Percentiles rank a stretch among this genome's conserved stretches.
Conservation (phyloP, 1,140 invertebrate species). For the Callitettix versicolor region DNA sequence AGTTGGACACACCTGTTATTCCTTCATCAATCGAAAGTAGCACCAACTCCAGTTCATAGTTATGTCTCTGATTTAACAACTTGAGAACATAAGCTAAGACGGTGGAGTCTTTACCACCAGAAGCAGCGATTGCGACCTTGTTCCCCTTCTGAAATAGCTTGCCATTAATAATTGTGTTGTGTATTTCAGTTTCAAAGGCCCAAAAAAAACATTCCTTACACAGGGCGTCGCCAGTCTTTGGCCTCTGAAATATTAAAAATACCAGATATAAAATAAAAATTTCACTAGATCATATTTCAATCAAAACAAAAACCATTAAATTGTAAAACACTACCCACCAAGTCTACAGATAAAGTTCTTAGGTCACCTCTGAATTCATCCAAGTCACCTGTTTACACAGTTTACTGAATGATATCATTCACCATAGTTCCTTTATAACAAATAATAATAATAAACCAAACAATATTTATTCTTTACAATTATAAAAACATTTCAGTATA, state of each 20-base stretch:
- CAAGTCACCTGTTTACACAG: no score
- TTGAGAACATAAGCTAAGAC: conserved; percentile 90
- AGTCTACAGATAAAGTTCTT: not conserved
- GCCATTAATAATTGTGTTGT: conserved; percentile 81
- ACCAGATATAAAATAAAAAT: conserved; percentile 11
- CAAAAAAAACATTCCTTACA: conserved; percentile 93
- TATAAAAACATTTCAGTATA: no score
- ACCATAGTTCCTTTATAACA: not conserved
- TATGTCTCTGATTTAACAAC: conserved; percentile 78
- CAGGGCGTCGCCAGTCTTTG: conserved; percentile 81
- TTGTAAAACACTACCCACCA: not conserved
- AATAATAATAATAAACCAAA: not conserved
- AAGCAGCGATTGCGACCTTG: conserved; percentile 89
- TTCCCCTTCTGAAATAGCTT: conserved; percentile 78
- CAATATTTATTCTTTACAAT: no score
- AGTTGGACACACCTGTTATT: conserved; percentile 60
- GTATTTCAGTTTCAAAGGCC: conserved; percentile 93
- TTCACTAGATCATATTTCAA: not conserved
- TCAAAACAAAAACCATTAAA: not conserved
- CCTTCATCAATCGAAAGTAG: conserved; percentile 97
- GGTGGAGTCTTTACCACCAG: conserved; percentile 98
- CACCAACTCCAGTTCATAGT: conserved; percentile 85
- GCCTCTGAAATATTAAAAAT: conserved; percentile 49
- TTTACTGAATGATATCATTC: no score
- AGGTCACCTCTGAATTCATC: no score